Conservation (phyloP, 1,140 invertebrate genomes). For the Yoshiicerus persimilis region DNA sequence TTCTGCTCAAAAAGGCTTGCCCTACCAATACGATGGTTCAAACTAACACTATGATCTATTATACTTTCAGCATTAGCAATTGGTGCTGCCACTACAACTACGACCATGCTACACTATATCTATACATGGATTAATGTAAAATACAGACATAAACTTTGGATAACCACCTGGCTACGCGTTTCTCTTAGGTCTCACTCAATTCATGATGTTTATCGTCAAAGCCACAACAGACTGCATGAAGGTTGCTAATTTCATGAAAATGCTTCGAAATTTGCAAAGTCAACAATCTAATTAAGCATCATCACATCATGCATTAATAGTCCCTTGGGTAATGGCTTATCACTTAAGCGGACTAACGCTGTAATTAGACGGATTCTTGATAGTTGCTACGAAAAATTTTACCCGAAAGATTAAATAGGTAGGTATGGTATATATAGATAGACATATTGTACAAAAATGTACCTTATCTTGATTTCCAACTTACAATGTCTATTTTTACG, state of each 20-base stretch:
- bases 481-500: too few species aligned
- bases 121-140: not conserved
- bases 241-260: not conserved
- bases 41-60: not conserved
- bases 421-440: too few species aligned
- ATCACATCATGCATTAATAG: too few species aligned
- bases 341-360: too few species aligned
- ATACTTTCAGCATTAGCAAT: not conserved
- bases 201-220: not conserved
- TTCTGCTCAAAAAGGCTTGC: not conserved
- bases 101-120: not conserved
- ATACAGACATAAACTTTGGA: not conserved
- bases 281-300: not conserved
- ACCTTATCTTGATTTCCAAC: too few species aligned
- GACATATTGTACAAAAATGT: too few species aligned
- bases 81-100: not conserved
- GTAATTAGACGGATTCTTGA: too few species aligned
- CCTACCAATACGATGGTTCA: not conserved
- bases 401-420: too few species aligned
- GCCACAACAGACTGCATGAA: not conserved
- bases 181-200: not conserved
- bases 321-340: too few species aligned
- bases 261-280: not conserved
- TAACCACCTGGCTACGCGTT: conserved; percentile 14
- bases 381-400: too few species aligned